Evolutionary conservation across 2,113 vertebrate genomes (phyloP).

Genomic region (Corydoras sp.): DNA sequence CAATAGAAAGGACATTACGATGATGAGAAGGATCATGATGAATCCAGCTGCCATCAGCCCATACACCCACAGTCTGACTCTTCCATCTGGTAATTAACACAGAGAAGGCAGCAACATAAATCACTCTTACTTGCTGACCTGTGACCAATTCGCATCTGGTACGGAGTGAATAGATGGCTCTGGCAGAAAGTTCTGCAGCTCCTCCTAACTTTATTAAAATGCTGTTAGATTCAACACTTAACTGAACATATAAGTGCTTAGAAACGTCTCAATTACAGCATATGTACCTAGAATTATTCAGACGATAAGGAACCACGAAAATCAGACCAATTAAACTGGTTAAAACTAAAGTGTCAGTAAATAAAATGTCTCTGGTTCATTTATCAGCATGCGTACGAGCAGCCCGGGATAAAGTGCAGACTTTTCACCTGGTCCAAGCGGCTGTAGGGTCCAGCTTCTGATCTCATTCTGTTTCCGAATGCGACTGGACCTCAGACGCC

Average conservation of each 20-base stretch:
- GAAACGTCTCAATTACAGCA: no score
- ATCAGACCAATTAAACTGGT: no score
- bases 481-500: constrained; percentile 80
- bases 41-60: constrained; percentile 83
- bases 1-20: constrained; percentile 84
- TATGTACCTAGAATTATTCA: no score
- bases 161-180: neutral
- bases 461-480: constrained; percentile 82
- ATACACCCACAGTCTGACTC: constrained; percentile 93
- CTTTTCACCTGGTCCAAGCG: constrained; percentile 82
- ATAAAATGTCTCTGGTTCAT: no score
- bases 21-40: constrained; percentile 81
- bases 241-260: no score
- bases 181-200: neutral
- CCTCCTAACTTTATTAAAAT: no score
- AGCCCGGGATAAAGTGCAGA: neutral
- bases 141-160: constrained; percentile 5
- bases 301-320: no score
- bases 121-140: constrained; percentile 2
- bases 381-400: no score
- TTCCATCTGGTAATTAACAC: constrained; percentile 77
- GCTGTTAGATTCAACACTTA: no score
- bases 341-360: no score
- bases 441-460: constrained; percentile 87
- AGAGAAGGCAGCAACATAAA: constrained; percentile 10